These are phyloP conservation scores for Chanos chanos DNA, from an alignment of 2,797 vertebrate genomes.

Conservation along the genomic window DNA sequence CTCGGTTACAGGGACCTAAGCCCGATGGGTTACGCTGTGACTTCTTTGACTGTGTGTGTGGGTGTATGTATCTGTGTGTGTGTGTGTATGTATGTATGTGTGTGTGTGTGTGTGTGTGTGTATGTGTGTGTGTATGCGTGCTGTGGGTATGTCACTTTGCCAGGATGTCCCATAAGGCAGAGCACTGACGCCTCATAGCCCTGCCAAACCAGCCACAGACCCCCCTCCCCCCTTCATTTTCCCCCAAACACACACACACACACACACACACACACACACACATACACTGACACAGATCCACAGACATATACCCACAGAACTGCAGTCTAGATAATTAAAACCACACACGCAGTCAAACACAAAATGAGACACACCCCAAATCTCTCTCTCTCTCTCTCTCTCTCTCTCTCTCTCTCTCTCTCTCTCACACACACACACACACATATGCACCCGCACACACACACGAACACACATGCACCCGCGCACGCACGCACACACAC, in stretches of 20 bases:
- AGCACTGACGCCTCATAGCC: constrained; percentile 79
- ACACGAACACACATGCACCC: constrained; percentile 59
- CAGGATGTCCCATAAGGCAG: too few relatives aligned
- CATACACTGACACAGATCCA: constrained; percentile 80
- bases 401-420: too few relatives aligned
- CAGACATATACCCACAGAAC: constrained; percentile 54
- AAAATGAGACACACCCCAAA: constrained; percentile 30
- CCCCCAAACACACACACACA: constrained; percentile 66
- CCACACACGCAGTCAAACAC: constrained; percentile 34
- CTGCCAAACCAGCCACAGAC: constrained; percentile 75
- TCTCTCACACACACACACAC: constrained; percentile 23
- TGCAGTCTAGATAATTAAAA: too few relatives aligned
- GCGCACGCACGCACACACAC: constrained; percentile 59
- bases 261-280: constrained; percentile 32
- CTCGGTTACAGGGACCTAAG: constrained; percentile 66
- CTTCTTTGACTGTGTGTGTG: constrained; percentile 23
- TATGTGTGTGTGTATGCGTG: constrained; percentile 64
- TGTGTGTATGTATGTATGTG: constrained; percentile 14
- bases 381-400: too few relatives aligned
- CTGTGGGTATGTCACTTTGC: too few relatives aligned
- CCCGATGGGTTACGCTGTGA: constrained; percentile 67
- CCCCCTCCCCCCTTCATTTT: too few relatives aligned
- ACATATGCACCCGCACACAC: constrained; percentile 30
- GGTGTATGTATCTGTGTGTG: constrained; percentile 6
- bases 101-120: constrained; percentile 19